Percentiles rank a stretch among this genome's conserved stretches.
Conservation (phyloP, 1,140 invertebrate species). For the Bombus soroeensis region DNA sequence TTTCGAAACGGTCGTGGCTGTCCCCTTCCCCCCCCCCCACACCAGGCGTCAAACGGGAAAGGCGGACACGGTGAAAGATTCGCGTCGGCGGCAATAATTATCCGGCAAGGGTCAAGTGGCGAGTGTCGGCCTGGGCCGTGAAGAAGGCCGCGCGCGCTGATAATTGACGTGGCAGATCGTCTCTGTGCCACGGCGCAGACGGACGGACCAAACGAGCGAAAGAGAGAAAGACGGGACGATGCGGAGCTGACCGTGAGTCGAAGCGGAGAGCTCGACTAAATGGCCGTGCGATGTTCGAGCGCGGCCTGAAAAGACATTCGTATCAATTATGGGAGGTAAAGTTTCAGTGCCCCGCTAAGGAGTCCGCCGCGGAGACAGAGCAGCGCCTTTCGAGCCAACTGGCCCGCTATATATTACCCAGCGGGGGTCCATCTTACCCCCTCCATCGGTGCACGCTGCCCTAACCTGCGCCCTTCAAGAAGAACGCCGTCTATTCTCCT, state of each 20-base stretch:
- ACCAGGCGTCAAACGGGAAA: background rate
- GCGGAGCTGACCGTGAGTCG: background rate
- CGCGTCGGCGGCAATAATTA: slow-evolving; percentile 14
- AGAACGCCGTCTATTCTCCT: slow-evolving; percentile 55
- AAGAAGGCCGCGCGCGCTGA: slow-evolving; percentile 51
- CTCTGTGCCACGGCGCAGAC: background rate
- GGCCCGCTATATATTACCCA: slow-evolving; percentile 79
- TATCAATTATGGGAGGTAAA: slow-evolving; percentile 82
- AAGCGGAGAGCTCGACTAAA: slow-evolving; percentile 51
- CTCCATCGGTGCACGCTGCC: slow-evolving; percentile 19
- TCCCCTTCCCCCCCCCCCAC: too few species aligned
- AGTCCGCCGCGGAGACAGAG: slow-evolving; percentile 69
- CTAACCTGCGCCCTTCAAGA: slow-evolving; percentile 60
- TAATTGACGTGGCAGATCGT: slow-evolving; percentile 64
- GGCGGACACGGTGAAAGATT: background rate
- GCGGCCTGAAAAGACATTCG: slow-evolving; percentile 80
- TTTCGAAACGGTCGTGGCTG: background rate
- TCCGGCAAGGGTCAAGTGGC: slow-evolving; percentile 28
- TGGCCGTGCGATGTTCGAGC: slow-evolving; percentile 73
- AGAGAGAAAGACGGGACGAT: background rate
- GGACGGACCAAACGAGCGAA: background rate
- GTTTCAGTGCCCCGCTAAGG: slow-evolving; percentile 69
- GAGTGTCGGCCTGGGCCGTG: background rate
- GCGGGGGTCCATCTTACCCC: slow-evolving; percentile 67
- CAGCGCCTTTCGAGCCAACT: slow-evolving; percentile 73